These are phyloP conservation scores for Andricus grossulariae DNA, from an alignment of 1,140 invertebrate genomes.

Conservation along the genomic window DNA sequence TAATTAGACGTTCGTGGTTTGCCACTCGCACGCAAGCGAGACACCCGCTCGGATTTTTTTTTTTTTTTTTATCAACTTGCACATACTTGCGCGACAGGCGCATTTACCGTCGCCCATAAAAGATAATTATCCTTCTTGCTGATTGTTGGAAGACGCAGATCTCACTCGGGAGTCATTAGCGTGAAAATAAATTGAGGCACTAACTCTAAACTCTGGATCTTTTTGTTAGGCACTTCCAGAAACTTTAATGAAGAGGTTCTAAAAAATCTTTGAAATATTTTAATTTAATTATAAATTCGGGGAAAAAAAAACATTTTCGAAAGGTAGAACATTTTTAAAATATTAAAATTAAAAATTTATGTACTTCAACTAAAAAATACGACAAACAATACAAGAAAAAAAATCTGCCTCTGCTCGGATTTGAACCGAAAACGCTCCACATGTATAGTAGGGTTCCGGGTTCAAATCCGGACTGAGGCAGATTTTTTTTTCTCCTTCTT, in stretches of 20 bases:
- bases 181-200: constrained; percentile 10
- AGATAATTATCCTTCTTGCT: constrained; percentile 55
- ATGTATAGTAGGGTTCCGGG: no score
- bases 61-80: constrained; percentile 32
- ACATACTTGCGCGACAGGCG: constrained; percentile 27
- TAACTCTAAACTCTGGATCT: neutral
- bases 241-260: neutral
- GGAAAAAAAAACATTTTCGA: no score
- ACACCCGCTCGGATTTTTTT: constrained; percentile 38
- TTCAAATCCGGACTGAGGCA: no score
- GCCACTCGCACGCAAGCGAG: constrained; percentile 13
- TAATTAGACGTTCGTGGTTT: constrained; percentile 63
- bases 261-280: neutral
- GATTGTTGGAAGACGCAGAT: constrained; percentile 26
- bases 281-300: neutral
- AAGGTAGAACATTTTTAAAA: no score
- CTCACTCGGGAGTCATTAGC: constrained; percentile 14
- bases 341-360: no score
- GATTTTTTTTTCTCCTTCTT: no score
- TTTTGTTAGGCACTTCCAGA: neutral
- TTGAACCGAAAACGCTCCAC: no score
- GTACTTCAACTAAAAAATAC: no score
- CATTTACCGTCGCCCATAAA: constrained; percentile 41
- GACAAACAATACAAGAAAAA: no score
- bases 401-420: no score